Evolutionary conservation across 2,113 vertebrate species (phyloP), one percentile per base, ranked within the genome.

Genomic region (Tauraco erythrolophus): DNA sequence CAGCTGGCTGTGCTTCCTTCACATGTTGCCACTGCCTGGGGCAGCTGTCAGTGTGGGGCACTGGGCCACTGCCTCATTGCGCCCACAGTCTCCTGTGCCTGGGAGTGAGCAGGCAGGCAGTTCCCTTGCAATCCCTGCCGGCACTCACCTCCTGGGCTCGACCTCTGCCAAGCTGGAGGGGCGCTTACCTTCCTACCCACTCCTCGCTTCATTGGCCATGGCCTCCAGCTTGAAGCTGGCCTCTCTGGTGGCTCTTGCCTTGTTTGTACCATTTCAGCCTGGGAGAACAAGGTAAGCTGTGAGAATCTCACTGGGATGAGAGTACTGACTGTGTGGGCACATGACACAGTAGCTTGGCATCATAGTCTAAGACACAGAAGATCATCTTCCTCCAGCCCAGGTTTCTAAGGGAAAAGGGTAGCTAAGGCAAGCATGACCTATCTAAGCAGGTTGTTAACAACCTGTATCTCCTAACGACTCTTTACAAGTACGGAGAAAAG

Each of bases 101-200:
- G 3, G 4, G 0, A 3, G 4, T 35, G 24, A 83, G 35, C 24
- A 75, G 28, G 25, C 6, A 64, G 48, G 24, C 58, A 68, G 16
- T 17, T 77, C 17, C 14, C 9, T 80, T 51, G 10, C 22, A 75
- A 13, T 21, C 15, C 2, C 39, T 78, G n/a, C 4, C 15, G 23
- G 18, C 0, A 4, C 3, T 66, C 11, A 31, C 6, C 6, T 13
- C 21, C 15, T 39, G 5, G 23, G 27, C 17, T 66, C 0, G 0
- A 30, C 13, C 27, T 37, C 14, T 46, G 48, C 37, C 22, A 22
- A 43, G 24, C 14, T 71, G 27, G 5, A 0, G 1, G 3, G 5
- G 3, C 66, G 7, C 14, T 76, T 77, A 37, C 51, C 19, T 66
- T 84, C 23, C 37, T 41, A 19, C 21, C 7, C 11, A 9, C 9